Conservation (phyloP, 2,797 vertebrate species). For the Danio choprae region DNA sequence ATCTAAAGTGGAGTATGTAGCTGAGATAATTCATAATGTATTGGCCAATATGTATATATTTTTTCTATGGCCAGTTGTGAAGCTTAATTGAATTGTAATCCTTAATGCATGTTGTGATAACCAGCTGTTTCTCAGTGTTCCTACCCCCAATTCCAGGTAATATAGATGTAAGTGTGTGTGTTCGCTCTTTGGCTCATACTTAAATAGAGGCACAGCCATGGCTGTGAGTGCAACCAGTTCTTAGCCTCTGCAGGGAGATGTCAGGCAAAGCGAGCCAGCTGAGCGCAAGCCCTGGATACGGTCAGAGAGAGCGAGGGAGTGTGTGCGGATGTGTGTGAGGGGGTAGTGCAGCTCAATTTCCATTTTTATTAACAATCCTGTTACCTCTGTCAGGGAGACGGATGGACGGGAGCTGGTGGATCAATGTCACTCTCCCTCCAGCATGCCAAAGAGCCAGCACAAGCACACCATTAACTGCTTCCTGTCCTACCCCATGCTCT, state of each 20-base stretch:
- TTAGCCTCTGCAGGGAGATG: conserved; percentile 47
- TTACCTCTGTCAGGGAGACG: conserved; percentile 78
- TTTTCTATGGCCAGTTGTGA: background rate
- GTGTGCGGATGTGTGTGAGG: conserved; percentile 56
- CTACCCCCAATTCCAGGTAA: conserved; percentile 47
- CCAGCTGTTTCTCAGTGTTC: conserved; percentile 70
- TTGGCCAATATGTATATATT: too few species aligned
- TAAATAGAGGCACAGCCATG: conserved; percentile 44
- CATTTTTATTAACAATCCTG: conserved; percentile 84
- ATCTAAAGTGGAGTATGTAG: too few species aligned
- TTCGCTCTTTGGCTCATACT: conserved; percentile 10
- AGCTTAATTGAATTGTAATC: conserved; percentile 65
- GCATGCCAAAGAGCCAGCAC: conserved; percentile 71
- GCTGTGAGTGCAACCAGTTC: conserved; percentile 29
- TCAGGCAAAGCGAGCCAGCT: conserved; percentile 47
- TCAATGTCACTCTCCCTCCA: conserved; percentile 77
- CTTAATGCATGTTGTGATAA: conserved; percentile 66
- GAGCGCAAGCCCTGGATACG: conserved; percentile 40
- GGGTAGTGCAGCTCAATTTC: conserved; percentile 76
- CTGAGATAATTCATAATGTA: too few species aligned
- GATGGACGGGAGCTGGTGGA: conserved; percentile 75
- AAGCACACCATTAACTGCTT: conserved; percentile 65
- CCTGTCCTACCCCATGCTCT: conserved; percentile 54
- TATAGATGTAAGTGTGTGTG: conserved; percentile 52
- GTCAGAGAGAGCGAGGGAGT: conserved; percentile 51